Conservation (phyloP, 2,113 vertebrate species). For the Pseudopipra pipra region DNA sequence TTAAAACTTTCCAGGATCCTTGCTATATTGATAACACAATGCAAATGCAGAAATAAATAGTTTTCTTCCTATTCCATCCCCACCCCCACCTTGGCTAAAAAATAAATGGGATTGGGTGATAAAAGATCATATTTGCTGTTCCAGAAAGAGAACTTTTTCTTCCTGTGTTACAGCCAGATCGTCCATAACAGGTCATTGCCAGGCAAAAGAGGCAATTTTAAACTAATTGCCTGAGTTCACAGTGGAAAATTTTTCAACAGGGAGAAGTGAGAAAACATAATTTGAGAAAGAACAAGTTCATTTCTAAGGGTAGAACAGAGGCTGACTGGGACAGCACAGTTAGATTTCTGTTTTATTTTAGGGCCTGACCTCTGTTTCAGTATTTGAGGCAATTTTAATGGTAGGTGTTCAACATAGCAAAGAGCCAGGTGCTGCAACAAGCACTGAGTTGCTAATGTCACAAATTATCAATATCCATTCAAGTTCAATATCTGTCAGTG, state of each 20-base stretch:
- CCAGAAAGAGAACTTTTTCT: not conserved
- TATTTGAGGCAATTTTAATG: not conserved
- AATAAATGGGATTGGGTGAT: not conserved
- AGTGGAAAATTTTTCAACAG: constrained; percentile 37
- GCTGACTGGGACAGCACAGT: not conserved
- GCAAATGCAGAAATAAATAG: not conserved
- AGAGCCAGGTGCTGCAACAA: not conserved
- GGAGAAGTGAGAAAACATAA: constrained; percentile 23
- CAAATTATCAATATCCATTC: not conserved
- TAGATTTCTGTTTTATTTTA: not conserved
- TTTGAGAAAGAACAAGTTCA: not conserved
- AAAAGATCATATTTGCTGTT: not conserved
- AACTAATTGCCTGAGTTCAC: constrained; percentile 37
- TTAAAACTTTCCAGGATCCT: not conserved
- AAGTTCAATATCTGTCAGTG: not conserved
- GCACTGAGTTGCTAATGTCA: not conserved
- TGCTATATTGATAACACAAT: not conserved
- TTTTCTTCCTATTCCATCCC: not conserved
- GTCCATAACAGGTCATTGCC: constrained; percentile 13
- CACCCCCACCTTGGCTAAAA: not conserved
- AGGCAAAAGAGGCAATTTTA: not conserved
- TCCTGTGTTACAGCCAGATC: not conserved
- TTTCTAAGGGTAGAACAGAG: not conserved
- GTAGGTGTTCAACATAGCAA: not conserved
- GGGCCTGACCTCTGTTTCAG: not conserved